phyloP scores from a whole-genome alignment of 2,113 vertebrate genomes.

The Nematolebias whitei region DNA sequence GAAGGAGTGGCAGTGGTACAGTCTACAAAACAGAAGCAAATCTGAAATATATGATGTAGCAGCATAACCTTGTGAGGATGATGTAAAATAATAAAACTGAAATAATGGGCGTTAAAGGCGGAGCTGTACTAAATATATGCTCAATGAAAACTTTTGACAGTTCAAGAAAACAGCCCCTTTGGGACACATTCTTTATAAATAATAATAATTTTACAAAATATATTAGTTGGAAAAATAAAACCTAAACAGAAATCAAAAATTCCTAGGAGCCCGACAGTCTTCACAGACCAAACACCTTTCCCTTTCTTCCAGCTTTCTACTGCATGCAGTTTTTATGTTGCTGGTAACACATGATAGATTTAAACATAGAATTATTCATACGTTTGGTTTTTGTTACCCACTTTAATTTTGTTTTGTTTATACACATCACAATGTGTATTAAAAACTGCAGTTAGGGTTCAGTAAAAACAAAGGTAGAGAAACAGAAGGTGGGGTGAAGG shows the following conservation, averaged over 20 bases:
- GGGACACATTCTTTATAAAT: conserved; percentile 84
- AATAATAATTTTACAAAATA: conserved; percentile 83
- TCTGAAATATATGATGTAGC: background rate
- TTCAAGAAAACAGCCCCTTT: conserved; percentile 68
- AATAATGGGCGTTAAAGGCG: conserved; percentile 3
- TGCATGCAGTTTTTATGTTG: conserved; percentile 75
- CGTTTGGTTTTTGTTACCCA: conserved; percentile 38
- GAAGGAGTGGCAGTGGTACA: background rate
- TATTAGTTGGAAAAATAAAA: conserved; percentile 70
- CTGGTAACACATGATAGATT: conserved; percentile 54
- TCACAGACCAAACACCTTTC: conserved; percentile 51
- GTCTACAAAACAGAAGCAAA: conserved; percentile 20
- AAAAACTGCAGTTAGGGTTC: conserved; percentile 71
- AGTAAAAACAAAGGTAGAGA: conserved; percentile 72
- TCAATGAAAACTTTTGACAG: conserved; percentile 39
- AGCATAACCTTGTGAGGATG: background rate
- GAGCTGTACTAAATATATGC: conserved; percentile 23
- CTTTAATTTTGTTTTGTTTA: conserved; percentile 45
- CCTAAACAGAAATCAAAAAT: conserved; percentile 59
- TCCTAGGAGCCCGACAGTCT: conserved; percentile 49
- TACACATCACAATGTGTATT: conserved; percentile 74
- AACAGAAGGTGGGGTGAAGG: conserved; percentile 40
- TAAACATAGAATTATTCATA: conserved; percentile 76
- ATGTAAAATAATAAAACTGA: conserved; percentile 1
- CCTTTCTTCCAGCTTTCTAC: conserved; percentile 67